Percentiles rank a stretch among this genome's conserved stretches.
Evolutionary conservation across 37 sponge, comb jelly and placozoan genomes (phyloP).

Genomic region (Chondrilla cf. caribensis): DNA sequence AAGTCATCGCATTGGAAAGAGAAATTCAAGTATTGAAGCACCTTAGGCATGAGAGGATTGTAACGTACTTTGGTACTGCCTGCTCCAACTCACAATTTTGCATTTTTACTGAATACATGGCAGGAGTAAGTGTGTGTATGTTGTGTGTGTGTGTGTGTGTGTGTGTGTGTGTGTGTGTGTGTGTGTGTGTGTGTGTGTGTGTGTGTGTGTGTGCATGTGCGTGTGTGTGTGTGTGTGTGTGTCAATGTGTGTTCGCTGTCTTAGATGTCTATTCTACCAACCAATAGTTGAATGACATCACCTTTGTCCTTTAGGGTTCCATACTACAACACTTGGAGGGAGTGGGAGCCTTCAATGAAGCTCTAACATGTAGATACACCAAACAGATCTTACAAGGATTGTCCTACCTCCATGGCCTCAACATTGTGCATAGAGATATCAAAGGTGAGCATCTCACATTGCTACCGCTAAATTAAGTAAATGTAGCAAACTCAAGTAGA

Average conservation of each 20-base stretch:
- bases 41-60: slow-evolving; percentile 81
- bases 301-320: slow-evolving; percentile 58
- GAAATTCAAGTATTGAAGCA: slow-evolving; percentile 90
- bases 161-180: no score
- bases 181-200: no score
- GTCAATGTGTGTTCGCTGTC: not conserved
- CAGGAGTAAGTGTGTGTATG: slow-evolving; percentile 76
- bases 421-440: slow-evolving; percentile 89
- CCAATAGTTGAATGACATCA: not conserved
- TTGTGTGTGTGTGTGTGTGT: no score
- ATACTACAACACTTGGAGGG: slow-evolving; percentile 67
- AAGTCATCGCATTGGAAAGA: slow-evolving; percentile 81
- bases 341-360: slow-evolving; percentile 82
- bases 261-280: no score
- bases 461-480: no score
- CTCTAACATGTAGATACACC: slow-evolving; percentile 82
- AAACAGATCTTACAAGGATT: slow-evolving; percentile 88
- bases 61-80: slow-evolving; percentile 84
- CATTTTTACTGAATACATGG: slow-evolving; percentile 97
- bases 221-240: no score
- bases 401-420: slow-evolving; percentile 80
- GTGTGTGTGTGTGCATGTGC: no score
- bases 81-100: slow-evolving; percentile 66
- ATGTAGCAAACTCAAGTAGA: no score
- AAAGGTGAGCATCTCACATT: no score